Evolutionary conservation across 92 coral and sea anemone genomes (phyloP), one percentile per base, ranked within the genome.

Genomic region (Palythoa caribaeorum): DNA sequence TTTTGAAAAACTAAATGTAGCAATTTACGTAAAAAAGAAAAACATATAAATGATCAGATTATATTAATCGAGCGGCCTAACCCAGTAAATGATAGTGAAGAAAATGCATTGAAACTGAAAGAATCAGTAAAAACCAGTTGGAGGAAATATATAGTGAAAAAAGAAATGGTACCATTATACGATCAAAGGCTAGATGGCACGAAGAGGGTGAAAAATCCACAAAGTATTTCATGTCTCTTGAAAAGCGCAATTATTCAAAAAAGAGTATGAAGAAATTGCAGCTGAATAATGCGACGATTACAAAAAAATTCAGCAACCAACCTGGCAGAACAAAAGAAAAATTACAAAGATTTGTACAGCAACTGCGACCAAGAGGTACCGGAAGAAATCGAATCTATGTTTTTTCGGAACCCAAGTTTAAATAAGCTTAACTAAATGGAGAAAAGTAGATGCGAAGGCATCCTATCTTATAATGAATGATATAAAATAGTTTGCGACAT

Each of bases 251-350:
- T 40, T 40, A 40, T 40, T 40, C 47, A 40, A 73, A 73, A 73
- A 73, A 73, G 77, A 40, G 77, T 73, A 73, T 73, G 70, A 73
- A 73, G 19, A 73, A 73, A 73, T 48, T 73, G 52, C 77, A 73
- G 77, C 35, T 73, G 77, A 73, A 73, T 44, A 48, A 40, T 73
- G 38, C 54, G 54, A 73, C 54, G 38, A 73, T 73, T 73, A 73
- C 55, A 40, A 55, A 73, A 73, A 20, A 17, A 73, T 44, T 44
- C 78, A 11, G 78, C 78, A 3, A 73, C 14, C 14, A 73, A 44
- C 4, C 78, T 73, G 38, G 78, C 78, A 14, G 55, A 73, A 73
- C 78, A 73, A 73, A 73, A 73, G 53, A 73, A 73, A 6, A 44
- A 73, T 73, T 73, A 73, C 78, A 73, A 73, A 73, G 54, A 40